A percentile compares a stretch with the other conserved stretches of the same genome.
phyloP scores from a whole-genome alignment of 2,888 invertebrate genomes.

The Tiphia femorata region DNA sequence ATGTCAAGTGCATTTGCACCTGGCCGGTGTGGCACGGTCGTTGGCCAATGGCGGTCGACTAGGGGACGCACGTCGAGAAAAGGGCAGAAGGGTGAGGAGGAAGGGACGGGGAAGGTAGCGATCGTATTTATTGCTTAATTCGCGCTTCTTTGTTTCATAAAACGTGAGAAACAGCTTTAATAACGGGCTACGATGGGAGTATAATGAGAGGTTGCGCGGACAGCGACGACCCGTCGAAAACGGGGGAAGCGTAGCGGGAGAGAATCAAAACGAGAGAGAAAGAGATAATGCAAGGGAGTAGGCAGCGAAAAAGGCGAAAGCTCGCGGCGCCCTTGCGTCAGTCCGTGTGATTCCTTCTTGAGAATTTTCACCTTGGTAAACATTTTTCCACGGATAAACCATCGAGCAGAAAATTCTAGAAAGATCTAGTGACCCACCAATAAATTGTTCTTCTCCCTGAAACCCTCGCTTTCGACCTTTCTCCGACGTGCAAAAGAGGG shows the following conservation, averaged over 20 bases:
- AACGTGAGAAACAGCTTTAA: conserved; percentile 67
- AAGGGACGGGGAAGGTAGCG: conserved; percentile 36
- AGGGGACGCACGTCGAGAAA: neutral
- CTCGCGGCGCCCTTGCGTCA: too few species aligned
- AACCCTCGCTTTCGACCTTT: conserved; percentile 6
- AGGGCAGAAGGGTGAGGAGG: too few species aligned
- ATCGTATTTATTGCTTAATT: conserved; percentile 64
- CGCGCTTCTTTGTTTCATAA: conserved; percentile 66
- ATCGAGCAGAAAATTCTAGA: too few species aligned
- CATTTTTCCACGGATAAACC: too few species aligned
- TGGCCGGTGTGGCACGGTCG: conserved; percentile 27
- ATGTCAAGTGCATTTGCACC: conserved; percentile 37
- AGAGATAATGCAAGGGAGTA: too few species aligned
- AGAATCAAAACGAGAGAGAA: too few species aligned
- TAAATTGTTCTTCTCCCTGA: neutral
- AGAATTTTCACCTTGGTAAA: too few species aligned
- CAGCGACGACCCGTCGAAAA: conserved; percentile 32
- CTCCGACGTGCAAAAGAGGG: conserved; percentile 11
- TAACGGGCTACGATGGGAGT: conserved; percentile 56
- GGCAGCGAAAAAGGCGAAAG: too few species aligned
- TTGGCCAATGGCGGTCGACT: conserved; percentile 22
- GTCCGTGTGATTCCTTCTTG: too few species aligned
- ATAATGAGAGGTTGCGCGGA: conserved; percentile 60
- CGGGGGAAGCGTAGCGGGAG: conserved; percentile 16
- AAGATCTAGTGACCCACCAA: too few species aligned